phyloP scores from a whole-genome alignment of 1,140 invertebrate species.

The Scylla paramamosain region DNA sequence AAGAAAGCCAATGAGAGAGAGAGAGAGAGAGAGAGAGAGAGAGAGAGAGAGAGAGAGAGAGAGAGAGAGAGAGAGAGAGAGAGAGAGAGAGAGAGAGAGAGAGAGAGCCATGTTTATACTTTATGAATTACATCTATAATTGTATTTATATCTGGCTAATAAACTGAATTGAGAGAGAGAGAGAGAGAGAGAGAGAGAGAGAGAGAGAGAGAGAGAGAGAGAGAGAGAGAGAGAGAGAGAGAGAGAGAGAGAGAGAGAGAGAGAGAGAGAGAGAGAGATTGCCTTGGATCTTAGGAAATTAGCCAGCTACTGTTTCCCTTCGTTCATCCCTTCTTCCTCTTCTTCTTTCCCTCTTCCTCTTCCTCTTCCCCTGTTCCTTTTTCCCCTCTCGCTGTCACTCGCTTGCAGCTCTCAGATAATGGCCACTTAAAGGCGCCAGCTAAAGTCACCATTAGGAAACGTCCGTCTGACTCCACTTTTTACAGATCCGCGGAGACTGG shows the following conservation, averaged over 20 bases:
- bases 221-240: constrained; percentile 29
- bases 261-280: background rate
- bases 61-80: constrained; percentile 36
- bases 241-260: constrained; percentile 48
- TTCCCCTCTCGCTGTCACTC: background rate
- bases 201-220: background rate
- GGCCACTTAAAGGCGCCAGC: background rate
- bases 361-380: background rate
- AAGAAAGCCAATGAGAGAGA: background rate
- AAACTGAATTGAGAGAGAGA: constrained; percentile 23
- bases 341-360: background rate
- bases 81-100: constrained; percentile 39
- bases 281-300: background rate
- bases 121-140: background rate
- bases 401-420: background rate
- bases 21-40: constrained; percentile 44
- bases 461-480: background rate
- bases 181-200: background rate
- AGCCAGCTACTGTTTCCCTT: background rate
- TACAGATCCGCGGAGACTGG: background rate
- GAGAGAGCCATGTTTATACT: constrained; percentile 3
- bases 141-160: no score
- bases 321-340: background rate
- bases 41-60: constrained; percentile 40
- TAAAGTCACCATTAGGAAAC: constrained; percentile 11